Conservation (phyloP, 1,140 invertebrate genomes). For the Macrocentrus cingulum region DNA sequence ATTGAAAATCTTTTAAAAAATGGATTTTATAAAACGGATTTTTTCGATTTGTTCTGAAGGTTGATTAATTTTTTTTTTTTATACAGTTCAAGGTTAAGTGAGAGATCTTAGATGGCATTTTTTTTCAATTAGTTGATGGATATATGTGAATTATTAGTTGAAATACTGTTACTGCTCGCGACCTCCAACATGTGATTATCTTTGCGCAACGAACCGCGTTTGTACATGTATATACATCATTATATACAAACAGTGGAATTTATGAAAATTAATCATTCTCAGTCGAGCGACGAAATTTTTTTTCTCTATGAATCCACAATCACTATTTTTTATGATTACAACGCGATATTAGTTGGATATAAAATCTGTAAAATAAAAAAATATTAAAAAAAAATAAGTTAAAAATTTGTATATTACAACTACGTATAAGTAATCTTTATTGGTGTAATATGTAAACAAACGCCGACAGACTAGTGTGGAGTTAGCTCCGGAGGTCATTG, state of each 20-base stretch:
- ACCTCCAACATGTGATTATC: constrained; percentile 9
- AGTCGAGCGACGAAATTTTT: background rate
- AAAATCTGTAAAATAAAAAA: no score
- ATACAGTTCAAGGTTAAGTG: constrained; percentile 14
- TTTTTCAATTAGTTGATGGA: no score
- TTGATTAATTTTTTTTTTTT: constrained; percentile 1
- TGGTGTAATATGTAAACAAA: constrained; percentile 15
- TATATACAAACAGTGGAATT: background rate
- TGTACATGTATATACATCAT: background rate
- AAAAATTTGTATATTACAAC: no score
- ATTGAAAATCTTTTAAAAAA: no score
- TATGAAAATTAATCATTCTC: constrained; percentile 6
- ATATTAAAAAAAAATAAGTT: no score
- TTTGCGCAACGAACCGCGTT: background rate
- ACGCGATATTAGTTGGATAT: no score
- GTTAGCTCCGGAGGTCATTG: constrained; percentile 5
- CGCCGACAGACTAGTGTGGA: background rate
- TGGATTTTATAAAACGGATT: no score
- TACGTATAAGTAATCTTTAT: no score
- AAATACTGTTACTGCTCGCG: background rate
- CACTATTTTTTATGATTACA: no score
- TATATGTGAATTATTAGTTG: background rate
- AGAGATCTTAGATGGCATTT: no score
- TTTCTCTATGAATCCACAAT: background rate
- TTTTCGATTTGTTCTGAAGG: no score